Conservation (phyloP, 2,888 invertebrate species). For the Mongoloraphidia duomilia region DNA sequence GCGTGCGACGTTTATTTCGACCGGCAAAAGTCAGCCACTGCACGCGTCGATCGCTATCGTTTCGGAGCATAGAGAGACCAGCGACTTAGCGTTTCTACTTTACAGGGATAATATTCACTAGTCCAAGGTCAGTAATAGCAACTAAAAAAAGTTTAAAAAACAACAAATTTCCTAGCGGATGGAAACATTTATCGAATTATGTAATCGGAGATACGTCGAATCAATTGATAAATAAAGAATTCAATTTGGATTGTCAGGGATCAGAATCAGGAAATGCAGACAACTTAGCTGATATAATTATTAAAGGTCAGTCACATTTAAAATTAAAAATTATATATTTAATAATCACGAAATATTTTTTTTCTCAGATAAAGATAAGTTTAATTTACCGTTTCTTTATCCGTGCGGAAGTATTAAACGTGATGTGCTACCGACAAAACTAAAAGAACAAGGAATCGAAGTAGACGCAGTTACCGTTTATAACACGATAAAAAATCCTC, state of each 20-base stretch:
- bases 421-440: slow-evolving; percentile 32
- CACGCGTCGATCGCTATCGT: too few species aligned
- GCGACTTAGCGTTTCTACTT: not conserved
- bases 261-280: slow-evolving; percentile 39
- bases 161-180: slow-evolving; percentile 17
- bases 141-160: slow-evolving; percentile 28
- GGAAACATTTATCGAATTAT: slow-evolving; percentile 33
- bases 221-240: slow-evolving; percentile 28
- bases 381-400: slow-evolving; percentile 32
- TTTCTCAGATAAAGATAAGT: slow-evolving; percentile 24
- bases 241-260: slow-evolving; percentile 34
- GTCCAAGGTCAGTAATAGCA: slow-evolving; percentile 39
- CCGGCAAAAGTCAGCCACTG: too few species aligned
- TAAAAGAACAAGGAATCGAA: slow-evolving; percentile 27
- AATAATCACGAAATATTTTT: not conserved
- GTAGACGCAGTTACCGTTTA: slow-evolving; percentile 37
- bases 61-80: too few species aligned
- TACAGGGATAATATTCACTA: slow-evolving; percentile 34
- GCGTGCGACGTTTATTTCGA: too few species aligned
- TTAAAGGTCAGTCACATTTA: slow-evolving; percentile 26
- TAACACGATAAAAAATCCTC: slow-evolving; percentile 34
- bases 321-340: not conserved
- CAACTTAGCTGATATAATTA: slow-evolving; percentile 34
- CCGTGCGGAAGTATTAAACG: slow-evolving; percentile 41
- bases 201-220: slow-evolving; percentile 40